These are phyloP conservation scores for Drosophila pseudoananassae DNA, from an alignment of 1,140 invertebrate genomes.

Conservation along the genomic window DNA sequence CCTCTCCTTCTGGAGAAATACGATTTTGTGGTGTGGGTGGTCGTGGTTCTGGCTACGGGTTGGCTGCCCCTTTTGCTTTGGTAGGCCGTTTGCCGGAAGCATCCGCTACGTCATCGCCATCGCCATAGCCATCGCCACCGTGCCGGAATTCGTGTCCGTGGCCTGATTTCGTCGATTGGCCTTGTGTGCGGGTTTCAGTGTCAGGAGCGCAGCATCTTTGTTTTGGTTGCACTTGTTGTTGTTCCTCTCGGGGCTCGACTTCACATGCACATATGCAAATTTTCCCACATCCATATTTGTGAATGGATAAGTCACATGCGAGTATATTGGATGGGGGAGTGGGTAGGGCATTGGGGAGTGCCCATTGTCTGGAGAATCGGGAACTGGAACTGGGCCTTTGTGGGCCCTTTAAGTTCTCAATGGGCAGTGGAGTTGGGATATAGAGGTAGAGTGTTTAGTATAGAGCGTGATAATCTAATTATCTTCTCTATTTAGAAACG, in stretches of 20 bases:
- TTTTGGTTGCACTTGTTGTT: slow-evolving; percentile 45
- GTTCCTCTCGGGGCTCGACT: slow-evolving; percentile 42
- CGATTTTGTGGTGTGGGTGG: not conserved
- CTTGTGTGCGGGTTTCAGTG: slow-evolving; percentile 73
- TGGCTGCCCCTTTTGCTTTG: slow-evolving; percentile 18
- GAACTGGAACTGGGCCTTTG: not conserved
- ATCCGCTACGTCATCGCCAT: slow-evolving; percentile 49
- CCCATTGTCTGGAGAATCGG: slow-evolving; percentile 9
- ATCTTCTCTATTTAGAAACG: not conserved
- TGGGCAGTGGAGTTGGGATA: slow-evolving; percentile 4
- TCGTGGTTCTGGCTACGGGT: slow-evolving; percentile 1
- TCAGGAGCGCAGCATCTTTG: slow-evolving; percentile 77
- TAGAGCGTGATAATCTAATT: too few species aligned
- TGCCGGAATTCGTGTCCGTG: slow-evolving; percentile 69
- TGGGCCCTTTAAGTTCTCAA: slow-evolving; percentile 5
- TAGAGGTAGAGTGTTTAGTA: not conserved
- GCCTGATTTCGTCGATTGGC: slow-evolving; percentile 78
- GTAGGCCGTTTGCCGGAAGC: slow-evolving; percentile 36
- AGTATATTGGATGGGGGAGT: not conserved
- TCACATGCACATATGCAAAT: slow-evolving; percentile 44
- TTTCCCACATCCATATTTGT: not conserved
- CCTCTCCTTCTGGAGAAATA: slow-evolving; percentile 39
- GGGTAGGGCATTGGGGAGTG: not conserved
- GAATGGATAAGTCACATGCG: not conserved
- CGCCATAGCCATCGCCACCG: slow-evolving; percentile 41